Evolutionary conservation across 2,888 invertebrate genomes (phyloP), one percentile per base, ranked within the genome.

Genomic region (Dynastes hyllus): DNA sequence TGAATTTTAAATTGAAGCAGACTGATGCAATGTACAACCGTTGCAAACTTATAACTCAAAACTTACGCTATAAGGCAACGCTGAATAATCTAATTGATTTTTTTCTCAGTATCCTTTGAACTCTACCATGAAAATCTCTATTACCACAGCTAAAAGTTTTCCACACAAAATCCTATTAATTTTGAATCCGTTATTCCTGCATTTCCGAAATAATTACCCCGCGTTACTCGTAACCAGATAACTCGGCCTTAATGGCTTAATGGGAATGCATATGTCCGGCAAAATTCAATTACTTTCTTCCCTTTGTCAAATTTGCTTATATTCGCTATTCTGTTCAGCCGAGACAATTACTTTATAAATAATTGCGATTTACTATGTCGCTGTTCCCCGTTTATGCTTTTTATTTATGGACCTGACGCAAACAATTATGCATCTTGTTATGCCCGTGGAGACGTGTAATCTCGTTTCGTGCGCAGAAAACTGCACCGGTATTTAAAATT

Each of bases 311-410:
- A 50, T 27, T 22, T 51, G 50, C 45, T 69, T 69, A 27, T 69
- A 51, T 69, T 69, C 69, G n/a, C 37, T 69, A 16, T 69, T 69
- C 22, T 51, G 27, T 27, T 11, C 50, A 22, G 50, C 4, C n/a
- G 16, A 50, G 27, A 50, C 51, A 69, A 66, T 66, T 66, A 37
- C 66, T 40, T 51, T 50, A 69, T 16, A 69, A 69, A 50, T 69
- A 69, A 69, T 69, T 22, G 50, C 69, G 37, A 50, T 13, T 69
- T 27, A 22, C 27, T 22, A 13, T 27, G 22, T 50, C 37, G 22
- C 27, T 16, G 22, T 2, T 22, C 27, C 27, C 50, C 45, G 16
- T 50, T 13, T 50, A 11, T 29, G 11, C n/a, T 45, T 67, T 69
- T 69, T 50, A 69, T 69, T 69, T 51, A n/a, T 50, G 27, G 27